phyloP scores from a whole-genome alignment of 2,113 vertebrate species.

The Crypturellus undulatus region DNA sequence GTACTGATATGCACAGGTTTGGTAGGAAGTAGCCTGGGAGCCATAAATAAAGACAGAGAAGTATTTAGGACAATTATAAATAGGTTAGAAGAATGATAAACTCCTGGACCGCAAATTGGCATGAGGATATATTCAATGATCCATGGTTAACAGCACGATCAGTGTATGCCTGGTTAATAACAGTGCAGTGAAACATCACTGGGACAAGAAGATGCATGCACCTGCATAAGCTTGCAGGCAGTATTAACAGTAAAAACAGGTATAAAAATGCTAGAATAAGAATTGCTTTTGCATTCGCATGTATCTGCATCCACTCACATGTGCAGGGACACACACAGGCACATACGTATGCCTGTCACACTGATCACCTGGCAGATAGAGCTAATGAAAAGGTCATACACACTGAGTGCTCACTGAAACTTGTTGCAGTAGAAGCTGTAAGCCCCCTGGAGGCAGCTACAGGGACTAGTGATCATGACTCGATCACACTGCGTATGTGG shows the following conservation, averaged over 20 bases:
- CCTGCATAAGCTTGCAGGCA: constrained; percentile 13
- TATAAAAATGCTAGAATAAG: neutral
- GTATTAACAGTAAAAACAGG: neutral
- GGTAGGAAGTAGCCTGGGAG: constrained; percentile 24
- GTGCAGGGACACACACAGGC: neutral
- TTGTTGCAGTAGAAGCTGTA: constrained; percentile 22
- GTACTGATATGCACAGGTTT: neutral
- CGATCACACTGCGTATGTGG: neutral
- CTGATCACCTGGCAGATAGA: neutral
- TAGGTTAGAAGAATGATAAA: constrained; percentile 52
- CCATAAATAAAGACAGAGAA: constrained; percentile 47
- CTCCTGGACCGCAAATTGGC: constrained; percentile 48
- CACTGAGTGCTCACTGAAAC: neutral
- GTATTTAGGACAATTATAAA: constrained; percentile 48
- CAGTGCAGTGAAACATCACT: constrained; percentile 3
- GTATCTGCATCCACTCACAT: neutral
- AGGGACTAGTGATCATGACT: neutral
- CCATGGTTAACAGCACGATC: constrained; percentile 39
- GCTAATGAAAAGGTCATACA: neutral
- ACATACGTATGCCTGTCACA: neutral
- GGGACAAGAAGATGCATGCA: neutral
- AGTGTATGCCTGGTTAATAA: constrained; percentile 62
- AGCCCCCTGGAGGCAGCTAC: neutral
- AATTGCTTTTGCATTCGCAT: neutral
- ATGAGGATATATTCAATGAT: constrained; percentile 48